Percentiles rank a stretch among this genome's conserved stretches.
Conservation (phyloP, 2,113 vertebrate genomes). For the Poecile atricapillus region DNA sequence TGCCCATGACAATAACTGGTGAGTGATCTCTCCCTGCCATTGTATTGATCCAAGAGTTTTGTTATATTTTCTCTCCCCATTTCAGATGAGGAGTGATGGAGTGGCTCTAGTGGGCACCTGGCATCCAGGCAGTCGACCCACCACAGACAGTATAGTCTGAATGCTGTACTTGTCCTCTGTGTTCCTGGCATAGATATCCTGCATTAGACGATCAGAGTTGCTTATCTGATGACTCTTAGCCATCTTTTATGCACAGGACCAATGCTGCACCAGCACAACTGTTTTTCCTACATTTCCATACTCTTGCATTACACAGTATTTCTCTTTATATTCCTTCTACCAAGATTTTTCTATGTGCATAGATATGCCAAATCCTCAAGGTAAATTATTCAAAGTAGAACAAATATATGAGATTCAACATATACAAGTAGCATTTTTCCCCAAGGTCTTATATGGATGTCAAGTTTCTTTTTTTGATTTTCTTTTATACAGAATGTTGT, state of each 20-base stretch:
- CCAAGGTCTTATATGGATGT: not conserved
- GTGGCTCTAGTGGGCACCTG: not conserved
- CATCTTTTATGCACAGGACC: not conserved
- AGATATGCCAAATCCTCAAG: not conserved
- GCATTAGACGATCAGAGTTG: not conserved
- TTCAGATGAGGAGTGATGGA: not conserved
- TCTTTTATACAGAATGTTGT: not conserved
- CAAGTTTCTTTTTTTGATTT: not conserved
- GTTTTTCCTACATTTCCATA: not conserved
- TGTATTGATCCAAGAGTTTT: not conserved
- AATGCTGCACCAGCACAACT: not conserved
- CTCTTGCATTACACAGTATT: not conserved
- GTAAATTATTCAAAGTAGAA: constrained; percentile 1
- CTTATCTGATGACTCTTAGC: not conserved
- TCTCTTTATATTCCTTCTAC: not conserved
- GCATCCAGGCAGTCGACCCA: not conserved
- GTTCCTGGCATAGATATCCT: not conserved
- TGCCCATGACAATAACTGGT: fast-evolving
- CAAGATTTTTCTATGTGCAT: not conserved
- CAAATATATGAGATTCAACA: not conserved
- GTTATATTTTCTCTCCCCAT: not conserved
- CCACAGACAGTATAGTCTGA: not conserved
- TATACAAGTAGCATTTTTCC: not conserved
- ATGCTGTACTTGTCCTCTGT: not conserved
- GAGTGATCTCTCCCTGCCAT: not conserved